Evolutionary conservation across 1,140 invertebrate genomes (phyloP), one percentile per base, ranked within the genome.

Genomic region (Drosophila burlai): DNA sequence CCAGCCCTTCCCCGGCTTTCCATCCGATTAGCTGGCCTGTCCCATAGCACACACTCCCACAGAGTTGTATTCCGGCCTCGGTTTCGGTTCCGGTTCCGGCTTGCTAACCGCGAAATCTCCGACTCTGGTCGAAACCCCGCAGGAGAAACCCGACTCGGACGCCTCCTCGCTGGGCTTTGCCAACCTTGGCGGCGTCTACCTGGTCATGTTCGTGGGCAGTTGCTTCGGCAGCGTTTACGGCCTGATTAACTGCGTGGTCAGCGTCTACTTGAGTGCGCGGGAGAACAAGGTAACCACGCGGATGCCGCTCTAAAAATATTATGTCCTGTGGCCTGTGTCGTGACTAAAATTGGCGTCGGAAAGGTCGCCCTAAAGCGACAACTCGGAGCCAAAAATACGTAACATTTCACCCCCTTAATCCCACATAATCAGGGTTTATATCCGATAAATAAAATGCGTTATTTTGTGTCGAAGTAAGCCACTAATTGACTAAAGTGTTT

Each of bases 121-220:
- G 38, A 47, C 42, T 60, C 50, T 47, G 64, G 52, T 76, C 65
- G 47, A 58, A 42, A 73, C 29, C 50, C 64, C 47, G 38, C 76
- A 91, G 77, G 81, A 86, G 65, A 79, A 43, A 21, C 26, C 65
- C 11, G 91, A 92, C 46, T 92, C 91, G 43, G 91, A 92, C 75
- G 93, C 93, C 60, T 93, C 93, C 66, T 94, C 94, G 60, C 94
- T 99, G 24, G 97, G 97, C 8, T 96, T 99, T 50, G 97, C 97
- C 78, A 98, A 98, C 93, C 97, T 98, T 93, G 95, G 98, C 46
- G 98, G 98, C 38, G 97, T 99, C 8, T 99, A 99, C 92, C 97
- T 99, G 16, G 97, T 99, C 9, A 94, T 99, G 21, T 94, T 98
- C 5, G 94, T 93, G 13, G 94, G 94, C 49, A 93, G 94, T 77